Conservation (phyloP, 1,140 invertebrate species). For the Amyelois transitella region DNA sequence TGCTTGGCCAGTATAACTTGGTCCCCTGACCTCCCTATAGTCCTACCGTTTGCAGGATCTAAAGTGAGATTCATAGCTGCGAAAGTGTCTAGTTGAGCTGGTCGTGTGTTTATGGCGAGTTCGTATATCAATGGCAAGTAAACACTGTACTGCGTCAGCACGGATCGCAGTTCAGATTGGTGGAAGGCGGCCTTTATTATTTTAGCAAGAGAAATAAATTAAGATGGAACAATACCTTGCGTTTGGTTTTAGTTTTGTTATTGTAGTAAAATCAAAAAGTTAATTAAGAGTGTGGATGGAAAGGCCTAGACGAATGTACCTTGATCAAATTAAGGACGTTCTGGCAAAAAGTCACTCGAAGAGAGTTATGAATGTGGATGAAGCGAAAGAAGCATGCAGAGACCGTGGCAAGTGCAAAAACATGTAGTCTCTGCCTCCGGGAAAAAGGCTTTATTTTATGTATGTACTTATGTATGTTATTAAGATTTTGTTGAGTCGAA, state of each 20-base stretch:
- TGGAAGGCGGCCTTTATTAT: slow-evolving; percentile 41
- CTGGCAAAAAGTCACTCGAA: no score
- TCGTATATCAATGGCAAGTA: slow-evolving; percentile 45
- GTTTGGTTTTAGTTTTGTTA: neutral
- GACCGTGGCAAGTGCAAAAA: no score
- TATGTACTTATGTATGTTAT: no score
- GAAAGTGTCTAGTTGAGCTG: neutral
- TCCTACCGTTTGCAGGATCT: neutral
- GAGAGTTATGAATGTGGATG: no score
- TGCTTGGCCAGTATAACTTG: slow-evolving; percentile 31
- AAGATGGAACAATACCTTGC: neutral
- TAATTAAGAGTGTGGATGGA: no score
- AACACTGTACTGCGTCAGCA: slow-evolving; percentile 58
- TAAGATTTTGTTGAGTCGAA: no score
- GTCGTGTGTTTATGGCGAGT: neutral
- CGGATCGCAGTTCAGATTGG: slow-evolving; percentile 43
- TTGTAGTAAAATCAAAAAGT: neutral
- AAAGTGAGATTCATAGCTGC: neutral
- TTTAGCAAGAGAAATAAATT: neutral
- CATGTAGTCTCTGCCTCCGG: no score
- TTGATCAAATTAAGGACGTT: no score
- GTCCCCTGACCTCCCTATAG: slow-evolving; percentile 17
- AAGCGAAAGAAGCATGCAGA: no score
- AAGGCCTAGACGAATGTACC: no score
- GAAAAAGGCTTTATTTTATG: no score